Conservation (phyloP, 2,113 vertebrate species). For the Eonycteris spelaea region DNA sequence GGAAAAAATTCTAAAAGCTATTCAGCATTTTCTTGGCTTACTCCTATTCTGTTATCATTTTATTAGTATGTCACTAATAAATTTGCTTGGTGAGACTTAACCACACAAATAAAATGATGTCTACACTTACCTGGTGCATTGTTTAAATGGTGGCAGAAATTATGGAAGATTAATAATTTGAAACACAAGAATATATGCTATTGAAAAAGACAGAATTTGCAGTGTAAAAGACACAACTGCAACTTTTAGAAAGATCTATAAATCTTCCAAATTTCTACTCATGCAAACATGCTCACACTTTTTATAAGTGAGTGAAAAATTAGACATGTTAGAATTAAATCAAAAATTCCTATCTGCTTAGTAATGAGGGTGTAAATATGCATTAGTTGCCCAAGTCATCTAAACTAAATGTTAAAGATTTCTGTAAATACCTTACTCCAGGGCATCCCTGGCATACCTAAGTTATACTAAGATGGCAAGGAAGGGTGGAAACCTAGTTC, state of each 20-base stretch:
- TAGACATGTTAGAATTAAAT: slow-evolving; percentile 59
- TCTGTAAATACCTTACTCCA: slow-evolving; percentile 9
- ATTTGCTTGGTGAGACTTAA: slow-evolving; percentile 33
- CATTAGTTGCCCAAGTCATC: slow-evolving; percentile 52
- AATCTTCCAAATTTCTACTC: slow-evolving; percentile 70
- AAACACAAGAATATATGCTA: slow-evolving; percentile 46
- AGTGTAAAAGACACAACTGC: slow-evolving; percentile 59
- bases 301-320: slow-evolving; percentile 50
- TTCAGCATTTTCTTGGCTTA: background rate
- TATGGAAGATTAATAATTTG: slow-evolving; percentile 63
- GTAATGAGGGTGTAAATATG: slow-evolving; percentile 41
- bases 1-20: slow-evolving; percentile 43
- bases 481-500: background rate
- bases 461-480: slow-evolving; percentile 19
- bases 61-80: slow-evolving; percentile 38
- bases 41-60: slow-evolving; percentile 44
- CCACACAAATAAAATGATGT: slow-evolving; percentile 36
- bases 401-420: slow-evolving; percentile 42
- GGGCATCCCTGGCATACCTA: background rate
- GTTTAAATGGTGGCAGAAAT: slow-evolving; percentile 58
- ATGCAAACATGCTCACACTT: slow-evolving; percentile 57
- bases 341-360: slow-evolving; percentile 48
- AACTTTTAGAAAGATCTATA: slow-evolving; percentile 55
- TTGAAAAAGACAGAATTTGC: slow-evolving; percentile 46
- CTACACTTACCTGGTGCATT: slow-evolving; percentile 72